These are phyloP conservation scores for Enteromius anoplus DNA, from an alignment of 2,797 vertebrate genomes.

Conservation along the genomic window DNA sequence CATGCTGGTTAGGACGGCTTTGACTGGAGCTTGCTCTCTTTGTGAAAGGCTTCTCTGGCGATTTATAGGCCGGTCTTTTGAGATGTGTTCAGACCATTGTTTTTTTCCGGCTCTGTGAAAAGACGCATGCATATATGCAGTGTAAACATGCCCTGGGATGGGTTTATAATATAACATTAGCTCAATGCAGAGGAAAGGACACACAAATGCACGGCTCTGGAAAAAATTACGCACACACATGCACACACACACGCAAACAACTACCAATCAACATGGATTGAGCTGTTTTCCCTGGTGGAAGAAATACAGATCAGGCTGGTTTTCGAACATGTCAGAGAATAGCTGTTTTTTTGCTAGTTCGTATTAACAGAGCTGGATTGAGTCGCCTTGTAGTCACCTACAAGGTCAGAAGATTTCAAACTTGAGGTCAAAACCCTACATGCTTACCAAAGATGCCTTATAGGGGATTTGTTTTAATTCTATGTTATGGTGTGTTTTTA, in stretches of 20 bases:
- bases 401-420: not conserved
- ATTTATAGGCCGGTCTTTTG: slow-evolving; percentile 25
- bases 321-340: not conserved
- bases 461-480: not conserved
- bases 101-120: slow-evolving; percentile 22
- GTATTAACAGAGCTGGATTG: not conserved
- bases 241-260: not conserved
- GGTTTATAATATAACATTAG: slow-evolving; percentile 31
- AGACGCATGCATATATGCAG: slow-evolving; percentile 22
- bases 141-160: slow-evolving; percentile 38
- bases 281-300: not conserved
- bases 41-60: slow-evolving; percentile 43
- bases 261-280: not conserved
- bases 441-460: not conserved
- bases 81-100: slow-evolving; percentile 29
- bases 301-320: not conserved
- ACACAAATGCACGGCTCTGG: not conserved
- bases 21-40: slow-evolving; percentile 52
- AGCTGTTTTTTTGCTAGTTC: not conserved
- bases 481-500: not conserved
- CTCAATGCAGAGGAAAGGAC: slow-evolving; percentile 27
- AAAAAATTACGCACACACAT: not conserved
- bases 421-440: not conserved
- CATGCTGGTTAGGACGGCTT: slow-evolving; percentile 57
- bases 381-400: not conserved